Conservation (phyloP, 1,140 invertebrate genomes). For the Drosophila dunni region DNA sequence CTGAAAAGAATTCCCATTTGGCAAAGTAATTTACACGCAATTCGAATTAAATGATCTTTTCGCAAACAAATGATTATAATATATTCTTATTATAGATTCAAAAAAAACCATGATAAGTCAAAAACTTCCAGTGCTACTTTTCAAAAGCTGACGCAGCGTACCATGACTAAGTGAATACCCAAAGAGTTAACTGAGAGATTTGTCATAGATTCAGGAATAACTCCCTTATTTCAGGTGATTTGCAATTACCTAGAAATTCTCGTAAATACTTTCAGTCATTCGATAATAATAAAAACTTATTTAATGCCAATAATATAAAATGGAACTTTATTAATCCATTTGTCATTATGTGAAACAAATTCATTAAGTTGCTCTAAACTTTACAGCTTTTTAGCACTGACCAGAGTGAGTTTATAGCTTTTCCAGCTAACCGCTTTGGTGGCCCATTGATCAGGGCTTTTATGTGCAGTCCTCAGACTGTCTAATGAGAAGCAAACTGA, state of each 20-base stretch:
- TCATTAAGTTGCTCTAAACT: no score
- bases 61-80: constrained; percentile 13
- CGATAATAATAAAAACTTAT: not conserved
- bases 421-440: not conserved
- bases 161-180: constrained; percentile 26
- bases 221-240: not conserved
- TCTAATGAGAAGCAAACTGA: not conserved
- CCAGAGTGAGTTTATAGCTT: no score
- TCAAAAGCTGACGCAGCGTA: constrained; percentile 13
- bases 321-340: no score
- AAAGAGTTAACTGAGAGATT: constrained; percentile 9
- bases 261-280: not conserved
- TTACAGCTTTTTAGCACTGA: no score
- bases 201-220: constrained; percentile 14
- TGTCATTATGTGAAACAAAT: no score
- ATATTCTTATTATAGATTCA: not conserved
- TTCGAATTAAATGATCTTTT: constrained; percentile 41
- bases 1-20: constrained; percentile 24
- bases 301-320: no score
- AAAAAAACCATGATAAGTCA: constrained; percentile 22
- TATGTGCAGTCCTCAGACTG: not conserved
- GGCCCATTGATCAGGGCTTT: not conserved
- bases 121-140: constrained; percentile 18
- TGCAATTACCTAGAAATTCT: constrained; percentile 8
- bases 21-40: constrained; percentile 48